These are phyloP conservation scores for Bursaphelenchus mucronatus DNA, from an alignment of 1,140 invertebrate genomes.

Conservation along the genomic window DNA sequence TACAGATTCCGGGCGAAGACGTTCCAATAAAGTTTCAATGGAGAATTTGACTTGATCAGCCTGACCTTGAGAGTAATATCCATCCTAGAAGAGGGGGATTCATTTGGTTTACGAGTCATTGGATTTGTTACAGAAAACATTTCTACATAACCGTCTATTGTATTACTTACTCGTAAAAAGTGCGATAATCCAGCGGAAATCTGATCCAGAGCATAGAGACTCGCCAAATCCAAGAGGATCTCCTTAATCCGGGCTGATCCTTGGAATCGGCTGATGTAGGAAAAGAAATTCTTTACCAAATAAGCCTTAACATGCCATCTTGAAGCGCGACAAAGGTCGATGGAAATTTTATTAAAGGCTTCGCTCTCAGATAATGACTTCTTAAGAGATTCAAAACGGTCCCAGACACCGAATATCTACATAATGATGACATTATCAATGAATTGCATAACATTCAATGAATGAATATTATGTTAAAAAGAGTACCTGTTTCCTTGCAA, in stretches of 20 bases:
- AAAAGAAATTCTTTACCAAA: constrained; percentile 34
- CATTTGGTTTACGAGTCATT: too few species aligned
- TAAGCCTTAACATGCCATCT: constrained; percentile 38
- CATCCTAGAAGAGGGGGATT: constrained; percentile 30
- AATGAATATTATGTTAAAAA: too few species aligned
- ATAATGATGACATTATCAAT: too few species aligned
- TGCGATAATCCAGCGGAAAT: constrained; percentile 11
- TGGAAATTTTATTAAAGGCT: constrained; percentile 24
- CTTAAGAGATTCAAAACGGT: too few species aligned
- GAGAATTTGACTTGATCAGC: constrained; percentile 31
- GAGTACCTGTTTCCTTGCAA: too few species aligned
- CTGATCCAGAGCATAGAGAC: constrained; percentile 35
- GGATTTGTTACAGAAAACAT: not conserved
- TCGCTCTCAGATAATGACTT: not conserved
- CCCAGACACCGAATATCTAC: too few species aligned
- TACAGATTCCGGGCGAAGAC: constrained; percentile 73
- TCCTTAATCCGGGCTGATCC: constrained; percentile 3
- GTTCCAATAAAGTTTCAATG: constrained; percentile 26
- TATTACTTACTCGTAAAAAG: constrained; percentile 22
- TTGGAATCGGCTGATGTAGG: constrained; percentile 21
- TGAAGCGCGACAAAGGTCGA: constrained; percentile 26
- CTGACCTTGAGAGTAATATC: constrained; percentile 31
- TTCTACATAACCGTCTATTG: not conserved
- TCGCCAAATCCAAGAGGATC: constrained; percentile 27
- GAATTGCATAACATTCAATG: too few species aligned